Conservation (phyloP, 1,140 invertebrate genomes). For the Linepithema humile region DNA sequence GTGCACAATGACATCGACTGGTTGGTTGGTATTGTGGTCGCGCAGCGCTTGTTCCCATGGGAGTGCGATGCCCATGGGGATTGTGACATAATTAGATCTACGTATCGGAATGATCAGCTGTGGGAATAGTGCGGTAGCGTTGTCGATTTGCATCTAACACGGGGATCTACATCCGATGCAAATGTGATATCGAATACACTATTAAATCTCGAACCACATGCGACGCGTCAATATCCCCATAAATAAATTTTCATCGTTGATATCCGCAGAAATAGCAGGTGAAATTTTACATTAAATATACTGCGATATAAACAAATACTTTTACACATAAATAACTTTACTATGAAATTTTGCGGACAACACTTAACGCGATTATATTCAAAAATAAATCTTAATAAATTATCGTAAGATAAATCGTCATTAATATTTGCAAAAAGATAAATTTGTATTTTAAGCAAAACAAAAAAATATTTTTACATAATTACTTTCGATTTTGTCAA, state of each 20-base stretch:
- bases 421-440: neutral
- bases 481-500: neutral
- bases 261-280: neutral
- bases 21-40: slow-evolving; percentile 69
- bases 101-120: slow-evolving; percentile 74
- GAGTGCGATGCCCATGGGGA: slow-evolving; percentile 67
- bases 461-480: neutral
- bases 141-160: slow-evolving; percentile 60
- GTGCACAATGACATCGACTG: slow-evolving; percentile 74
- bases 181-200: slow-evolving; percentile 8
- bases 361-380: neutral
- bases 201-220: slow-evolving; percentile 6
- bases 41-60: slow-evolving; percentile 68
- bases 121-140: slow-evolving; percentile 61
- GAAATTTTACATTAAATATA: neutral
- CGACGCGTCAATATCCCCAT: neutral
- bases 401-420: no score
- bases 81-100: slow-evolving; percentile 72
- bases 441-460: neutral
- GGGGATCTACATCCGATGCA: slow-evolving; percentile 42
- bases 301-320: neutral
- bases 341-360: neutral
- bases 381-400: neutral
- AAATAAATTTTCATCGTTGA: slow-evolving; percentile 6
- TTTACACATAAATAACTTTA: neutral